Evolutionary conservation across 2,888 invertebrate genomes (phyloP), one percentile per base, ranked within the genome.

Genomic region (Tetranychus piercei): DNA sequence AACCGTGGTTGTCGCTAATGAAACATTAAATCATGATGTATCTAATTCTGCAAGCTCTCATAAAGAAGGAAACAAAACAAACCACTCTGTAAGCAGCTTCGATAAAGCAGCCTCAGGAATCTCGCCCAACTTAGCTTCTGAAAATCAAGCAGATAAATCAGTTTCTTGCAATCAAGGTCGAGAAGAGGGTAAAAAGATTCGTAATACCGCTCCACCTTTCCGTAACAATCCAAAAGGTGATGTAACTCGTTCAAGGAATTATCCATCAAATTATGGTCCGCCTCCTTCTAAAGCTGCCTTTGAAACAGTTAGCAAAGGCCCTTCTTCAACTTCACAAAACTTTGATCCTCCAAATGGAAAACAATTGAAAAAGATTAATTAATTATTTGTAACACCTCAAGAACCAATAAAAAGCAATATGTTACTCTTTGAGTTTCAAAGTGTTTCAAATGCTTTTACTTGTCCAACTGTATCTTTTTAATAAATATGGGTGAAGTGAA

Each of bases 201-300:
- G 55, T 55, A 76, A 85, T 86, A 77, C 75, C 75, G 79, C 76
- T 44, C 75, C 76, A 8, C 77, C 78, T 34, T 77, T 78, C 64
- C 66, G 75, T 55, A 77, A 75, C 73, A 77, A 79, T 73, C 79
- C 55, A 55, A 55, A 55, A 55, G 55, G 81, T 78, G 81, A 81
- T 66, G 79, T 78, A 74, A 74, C 79, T 74, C 78, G 81, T 72
- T 80, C 82, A 76, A 79, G 34, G 34, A 34, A 80, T 77, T 79
- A 80, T 71, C 79, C 88, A 75, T 86, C 85, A 78, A 88, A 89
- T 6, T 90, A 90, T 81, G 90, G 90, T 0, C 89, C 89, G n/a
- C 90, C 90, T 0, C 88, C 89, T 75, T 88, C 88, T 64, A 90
- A 90, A 80, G 89, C 89, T 80, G 90, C 90, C 7, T 90, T 90